A percentile compares a stretch with the other conserved stretches of the same genome.
These are phyloP conservation scores for Cantharis rufa DNA, from an alignment of 2,888 invertebrate species.

Conservation along the genomic window DNA sequence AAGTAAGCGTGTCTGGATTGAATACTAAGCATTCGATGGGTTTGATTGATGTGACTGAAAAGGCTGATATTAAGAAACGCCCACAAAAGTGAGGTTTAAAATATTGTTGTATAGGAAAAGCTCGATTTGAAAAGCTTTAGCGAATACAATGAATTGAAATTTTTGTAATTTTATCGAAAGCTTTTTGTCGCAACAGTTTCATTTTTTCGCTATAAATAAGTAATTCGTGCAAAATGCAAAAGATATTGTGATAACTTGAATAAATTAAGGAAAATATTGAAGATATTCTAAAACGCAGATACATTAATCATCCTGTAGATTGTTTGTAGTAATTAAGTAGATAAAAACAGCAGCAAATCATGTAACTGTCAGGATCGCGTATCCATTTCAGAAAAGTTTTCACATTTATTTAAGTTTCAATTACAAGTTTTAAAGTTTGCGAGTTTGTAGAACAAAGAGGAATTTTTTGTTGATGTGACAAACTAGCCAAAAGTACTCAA, in stretches of 20 bases:
- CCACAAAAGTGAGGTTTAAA: background rate
- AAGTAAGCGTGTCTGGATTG: background rate
- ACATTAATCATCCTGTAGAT: constrained; percentile 1
- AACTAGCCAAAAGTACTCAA: constrained; percentile 24
- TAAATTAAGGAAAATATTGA: background rate
- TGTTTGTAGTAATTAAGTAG: constrained; percentile 1
- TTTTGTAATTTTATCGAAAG: background rate
- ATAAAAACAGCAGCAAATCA: constrained; percentile 19
- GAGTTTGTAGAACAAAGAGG: constrained; percentile 6
- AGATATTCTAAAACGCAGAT: background rate
- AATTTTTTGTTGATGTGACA: constrained; percentile 21
- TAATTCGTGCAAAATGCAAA: background rate
- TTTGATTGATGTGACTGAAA: background rate
- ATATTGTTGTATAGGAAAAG: background rate
- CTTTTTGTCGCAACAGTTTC: background rate
- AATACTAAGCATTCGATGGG: background rate
- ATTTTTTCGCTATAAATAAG: background rate
- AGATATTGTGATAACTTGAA: background rate
- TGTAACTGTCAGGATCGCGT: constrained; percentile 19
- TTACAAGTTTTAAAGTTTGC: constrained; percentile 22
- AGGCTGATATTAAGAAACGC: background rate
- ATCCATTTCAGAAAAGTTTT: constrained; percentile 23
- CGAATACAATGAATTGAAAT: background rate
- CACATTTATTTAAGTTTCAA: constrained; percentile 30
- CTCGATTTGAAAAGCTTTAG: background rate